Base-by-base conservation (phyloP, 1,140 invertebrate genomes). In the Hetaerina americana region DNA sequence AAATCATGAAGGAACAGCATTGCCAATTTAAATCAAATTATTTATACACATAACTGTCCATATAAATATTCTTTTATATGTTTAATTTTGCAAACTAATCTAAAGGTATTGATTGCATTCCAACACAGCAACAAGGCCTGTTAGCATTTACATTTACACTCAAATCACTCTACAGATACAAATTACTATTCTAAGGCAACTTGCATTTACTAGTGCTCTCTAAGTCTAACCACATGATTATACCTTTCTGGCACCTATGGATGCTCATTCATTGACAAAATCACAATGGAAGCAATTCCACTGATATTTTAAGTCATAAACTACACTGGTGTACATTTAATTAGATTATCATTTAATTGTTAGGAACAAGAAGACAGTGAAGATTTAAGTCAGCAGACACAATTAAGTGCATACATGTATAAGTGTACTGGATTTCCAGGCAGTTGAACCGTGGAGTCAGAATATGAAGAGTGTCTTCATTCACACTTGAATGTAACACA, bases 401-500 rank as follows among this genome's bases (percentile, higher is more conserved):
- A 31, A 12, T 66, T 15, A 74, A 27, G 66, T 69, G 68, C 68
- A 73, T 68, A 66, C 66, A 69, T 66, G 66, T 66, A 72, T 68
- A 66, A 24, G 71, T 69, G 26, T 26, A 71, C 24, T 25, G 40
- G 40, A 10, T 31, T 73, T 68, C 71, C 74, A 74, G 68, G 49
- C 68, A 72, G 70, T 70, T 74, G 69, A 66, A 40, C 57, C 25
- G 27, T 70, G 67, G 31, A 69, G 31, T 49, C 66, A 68, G 71
- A 66, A 67, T 12, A 57, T 1, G 40, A 57, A 57, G 10, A 57
- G 15, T 57, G 31, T 40, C 40, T n/a, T 57, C 2, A 57, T 57
- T 57, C 22, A 5, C 10, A 57, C 22, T 5, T n/a, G n/a, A n/a
- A n/a, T n/a, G n/a, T n/a, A n/a, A n/a, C n/a, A n/a, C n/a, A n/a